Conservation (phyloP, 1,140 invertebrate species). For the Ooceraea biroi region DNA sequence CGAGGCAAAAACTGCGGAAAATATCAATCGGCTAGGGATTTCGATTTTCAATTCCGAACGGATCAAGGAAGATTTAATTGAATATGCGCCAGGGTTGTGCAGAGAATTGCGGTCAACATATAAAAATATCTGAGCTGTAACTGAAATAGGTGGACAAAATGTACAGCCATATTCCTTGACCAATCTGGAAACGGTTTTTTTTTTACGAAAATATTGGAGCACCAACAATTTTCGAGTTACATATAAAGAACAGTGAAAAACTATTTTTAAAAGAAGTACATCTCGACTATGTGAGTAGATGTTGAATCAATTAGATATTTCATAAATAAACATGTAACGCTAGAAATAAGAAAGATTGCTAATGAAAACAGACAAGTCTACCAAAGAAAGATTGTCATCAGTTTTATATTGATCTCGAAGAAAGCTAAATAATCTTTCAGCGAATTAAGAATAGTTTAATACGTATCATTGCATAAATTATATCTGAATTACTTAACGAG, state of each 20-base stretch:
- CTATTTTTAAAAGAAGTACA: too few relatives aligned
- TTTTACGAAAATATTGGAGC: not conserved
- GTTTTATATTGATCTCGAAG: too few relatives aligned
- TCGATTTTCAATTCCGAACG: conserved; percentile 10
- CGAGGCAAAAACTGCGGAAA: not conserved
- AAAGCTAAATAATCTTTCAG: too few relatives aligned
- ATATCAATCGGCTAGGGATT: conserved; percentile 27
- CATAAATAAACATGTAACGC: too few relatives aligned
- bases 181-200: not conserved
- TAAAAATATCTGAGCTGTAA: conserved; percentile 10
- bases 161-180: not conserved
- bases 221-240: not conserved
- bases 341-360: too few relatives aligned
- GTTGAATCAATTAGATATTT: too few relatives aligned
- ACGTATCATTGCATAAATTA: not conserved
- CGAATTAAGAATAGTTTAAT: too few relatives aligned
- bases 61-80: conserved; percentile 43
- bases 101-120: not conserved
- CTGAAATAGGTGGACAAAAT: not conserved
- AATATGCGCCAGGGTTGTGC: not conserved
- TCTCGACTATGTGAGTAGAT: too few relatives aligned
- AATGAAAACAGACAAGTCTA: too few relatives aligned
- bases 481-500: not conserved
- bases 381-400: too few relatives aligned
- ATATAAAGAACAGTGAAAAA: too few relatives aligned